Conservation (phyloP, 2,113 vertebrate species). For the Tetraodon nigroviridis region DNA sequence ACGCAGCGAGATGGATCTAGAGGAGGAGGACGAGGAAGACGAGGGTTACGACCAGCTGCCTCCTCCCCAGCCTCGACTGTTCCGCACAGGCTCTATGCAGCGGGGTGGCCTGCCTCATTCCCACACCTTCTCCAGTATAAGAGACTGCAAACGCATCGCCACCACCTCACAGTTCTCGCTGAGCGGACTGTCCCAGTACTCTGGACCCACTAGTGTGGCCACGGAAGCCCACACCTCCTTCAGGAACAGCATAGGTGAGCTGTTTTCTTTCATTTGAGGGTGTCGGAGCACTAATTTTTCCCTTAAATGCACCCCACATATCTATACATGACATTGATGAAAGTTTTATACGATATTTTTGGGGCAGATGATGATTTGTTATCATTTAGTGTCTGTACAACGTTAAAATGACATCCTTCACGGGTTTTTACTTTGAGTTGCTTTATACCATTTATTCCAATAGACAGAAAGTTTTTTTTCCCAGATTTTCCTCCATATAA, state of each 20-base stretch:
- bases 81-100: slow-evolving; percentile 83
- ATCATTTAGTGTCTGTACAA: too few relatives aligned
- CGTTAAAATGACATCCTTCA: too few relatives aligned
- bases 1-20: slow-evolving; percentile 82
- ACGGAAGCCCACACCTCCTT: slow-evolving; percentile 76
- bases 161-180: slow-evolving; percentile 81
- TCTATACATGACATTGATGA: too few relatives aligned
- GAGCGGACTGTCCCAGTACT: slow-evolving; percentile 77
- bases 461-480: too few relatives aligned
- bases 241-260: slow-evolving; percentile 84
- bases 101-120: slow-evolving; percentile 86
- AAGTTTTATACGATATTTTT: too few relatives aligned
- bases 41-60: slow-evolving; percentile 92
- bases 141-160: slow-evolving; percentile 86
- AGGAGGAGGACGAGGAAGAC: slow-evolving; percentile 87
- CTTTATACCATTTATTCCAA: too few relatives aligned
- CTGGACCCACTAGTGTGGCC: slow-evolving; percentile 76
- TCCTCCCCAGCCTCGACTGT: slow-evolving; percentile 87
- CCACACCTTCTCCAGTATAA: slow-evolving; percentile 92
- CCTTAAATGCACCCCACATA: neutral
- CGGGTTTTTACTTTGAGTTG: too few relatives aligned
- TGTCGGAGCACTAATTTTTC: neutral
- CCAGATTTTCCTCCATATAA: too few relatives aligned
- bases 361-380: too few relatives aligned
- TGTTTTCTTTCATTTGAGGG: neutral